A percentile compares a stretch with the other conserved stretches of the same genome.
phyloP scores from a whole-genome alignment of 2,113 vertebrate genomes.

The Pseudolaguvia tuberculata region DNA sequence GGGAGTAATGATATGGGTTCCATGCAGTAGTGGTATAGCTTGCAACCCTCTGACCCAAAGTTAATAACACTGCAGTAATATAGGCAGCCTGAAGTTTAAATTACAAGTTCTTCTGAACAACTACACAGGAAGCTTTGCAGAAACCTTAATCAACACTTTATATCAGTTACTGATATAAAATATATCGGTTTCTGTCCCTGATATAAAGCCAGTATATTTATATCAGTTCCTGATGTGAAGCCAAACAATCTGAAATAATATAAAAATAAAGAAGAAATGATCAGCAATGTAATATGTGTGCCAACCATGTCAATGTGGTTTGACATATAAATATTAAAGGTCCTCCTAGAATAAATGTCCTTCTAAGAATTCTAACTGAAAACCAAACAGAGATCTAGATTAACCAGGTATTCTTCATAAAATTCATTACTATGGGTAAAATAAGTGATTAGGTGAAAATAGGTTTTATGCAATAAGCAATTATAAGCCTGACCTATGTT shows the following conservation, averaged over 20 bases:
- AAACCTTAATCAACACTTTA: no score
- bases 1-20: constrained; percentile 5
- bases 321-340: no score
- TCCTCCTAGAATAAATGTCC: neutral
- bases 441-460: neutral
- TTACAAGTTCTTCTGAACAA: constrained; percentile 2
- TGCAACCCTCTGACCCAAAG: constrained; percentile 15
- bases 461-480: neutral
- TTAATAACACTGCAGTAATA: constrained; percentile 31
- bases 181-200: no score
- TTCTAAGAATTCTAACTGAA: neutral
- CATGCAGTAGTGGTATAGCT: constrained; percentile 22
- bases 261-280: neutral
- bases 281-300: neutral
- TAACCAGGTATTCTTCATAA: neutral
- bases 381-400: neutral
- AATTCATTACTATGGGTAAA: neutral
- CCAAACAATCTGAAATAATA: no score
- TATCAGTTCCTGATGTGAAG: neutral
- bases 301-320: neutral
- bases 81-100: constrained; percentile 19
- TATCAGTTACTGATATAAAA: neutral
- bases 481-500: neutral
- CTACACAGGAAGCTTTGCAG: constrained; percentile 12
- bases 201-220: no score